Evolutionary conservation across 2,113 vertebrate genomes (phyloP).

Genomic region (Nothocercus julius): DNA sequence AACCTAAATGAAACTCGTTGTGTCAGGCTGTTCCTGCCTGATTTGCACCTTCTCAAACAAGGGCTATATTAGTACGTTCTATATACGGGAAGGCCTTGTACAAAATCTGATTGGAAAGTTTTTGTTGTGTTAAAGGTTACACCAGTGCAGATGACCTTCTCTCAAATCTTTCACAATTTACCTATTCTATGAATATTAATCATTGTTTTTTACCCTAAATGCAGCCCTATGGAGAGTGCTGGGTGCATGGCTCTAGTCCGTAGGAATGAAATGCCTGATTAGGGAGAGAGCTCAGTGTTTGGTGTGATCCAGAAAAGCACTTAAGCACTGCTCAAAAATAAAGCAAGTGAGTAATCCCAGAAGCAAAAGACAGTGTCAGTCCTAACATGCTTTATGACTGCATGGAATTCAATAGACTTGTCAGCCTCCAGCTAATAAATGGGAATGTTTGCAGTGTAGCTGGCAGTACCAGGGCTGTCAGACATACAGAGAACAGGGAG

Average conservation of each 20-base stretch:
- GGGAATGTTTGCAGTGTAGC: neutral
- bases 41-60: neutral
- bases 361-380: slow-evolving; percentile 2
- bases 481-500: neutral
- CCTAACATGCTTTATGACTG: slow-evolving; percentile 21
- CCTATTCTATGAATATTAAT: neutral
- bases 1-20: neutral
- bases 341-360: slow-evolving; percentile 42
- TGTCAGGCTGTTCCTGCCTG: neutral
- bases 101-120: neutral
- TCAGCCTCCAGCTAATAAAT: slow-evolving; percentile 27
- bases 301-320: neutral
- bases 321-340: neutral
- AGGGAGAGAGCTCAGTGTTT: neutral
- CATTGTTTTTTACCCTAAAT: neutral
- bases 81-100: neutral
- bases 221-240: neutral
- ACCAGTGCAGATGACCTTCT: neutral
- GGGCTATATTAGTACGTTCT: neutral
- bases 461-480: slow-evolving; percentile 29
- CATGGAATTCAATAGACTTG: slow-evolving; percentile 38
- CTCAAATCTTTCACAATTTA: neutral
- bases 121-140: neutral
- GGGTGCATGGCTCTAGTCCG: neutral
- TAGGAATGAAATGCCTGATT: neutral